Evolutionary conservation across 2,888 invertebrate genomes (phyloP), one percentile per base, ranked within the genome.

Genomic region (Cheilosia grossa): DNA sequence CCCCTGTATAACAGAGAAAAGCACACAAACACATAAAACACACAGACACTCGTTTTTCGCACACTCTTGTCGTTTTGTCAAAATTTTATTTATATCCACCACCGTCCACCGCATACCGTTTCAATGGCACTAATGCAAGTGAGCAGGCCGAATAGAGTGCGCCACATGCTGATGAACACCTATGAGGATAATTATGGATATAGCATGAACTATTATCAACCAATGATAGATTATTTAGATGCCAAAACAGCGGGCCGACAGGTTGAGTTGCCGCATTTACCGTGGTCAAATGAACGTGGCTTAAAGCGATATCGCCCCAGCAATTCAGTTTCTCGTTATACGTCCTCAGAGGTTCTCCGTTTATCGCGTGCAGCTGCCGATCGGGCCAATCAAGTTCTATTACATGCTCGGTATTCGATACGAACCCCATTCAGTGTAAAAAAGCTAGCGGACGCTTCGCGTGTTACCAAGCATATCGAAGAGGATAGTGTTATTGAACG

Each of bases 181-280:
- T 97, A 97, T 92, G 95, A 96, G 90, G 95, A 95, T 91, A 97
- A 97, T 92, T 97, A 97, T 92, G 95, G 95, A 88, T 96, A 95
- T 91, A 96, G 96, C 66, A 96, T 96, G 89, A 96, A 96, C 92
- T 96, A 94, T 92, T 97, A 97, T 92, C 96, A 96, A 91, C 97
- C 97, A 61, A 96, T 97, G 96, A 94, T 97, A 89, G 96, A 97
- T 92, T 96, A 96, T 90, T 94, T 97, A 88, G 95, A 95, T 89
- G 94, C 94, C 54, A 96, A 95, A 92, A 94, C 94, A 78, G 90
- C 90, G 83, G 89, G 79, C 88, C 90, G 74, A 77, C 89, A 91
- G 74, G 90, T 90, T 87, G 91, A 91, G 87, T 91, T 91, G 79
- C 91, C 96, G 87, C 95, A 96, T 92, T 92, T 96, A 87, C 96